Percentiles rank a stretch among this genome's conserved stretches.
Conservation (phyloP, 1,140 invertebrate species). For the Bradynema listronoti region DNA sequence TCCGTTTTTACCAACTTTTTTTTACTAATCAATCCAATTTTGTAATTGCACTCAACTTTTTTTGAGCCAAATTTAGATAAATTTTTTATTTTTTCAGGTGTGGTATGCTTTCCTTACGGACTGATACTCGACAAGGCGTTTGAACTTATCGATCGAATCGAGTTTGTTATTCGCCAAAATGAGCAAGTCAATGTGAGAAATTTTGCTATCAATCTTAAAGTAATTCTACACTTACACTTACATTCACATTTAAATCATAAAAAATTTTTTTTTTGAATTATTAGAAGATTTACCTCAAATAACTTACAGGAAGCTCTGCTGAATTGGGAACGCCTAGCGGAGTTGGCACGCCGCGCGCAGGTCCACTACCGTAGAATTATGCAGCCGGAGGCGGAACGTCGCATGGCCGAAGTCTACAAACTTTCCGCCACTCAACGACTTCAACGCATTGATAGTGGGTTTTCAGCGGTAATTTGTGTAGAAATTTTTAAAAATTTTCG, state of each 20-base stretch:
- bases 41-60: not conserved
- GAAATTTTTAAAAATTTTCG: too few relatives aligned
- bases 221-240: constrained; percentile 1
- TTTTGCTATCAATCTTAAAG: constrained; percentile 11
- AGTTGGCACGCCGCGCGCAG: constrained; percentile 44
- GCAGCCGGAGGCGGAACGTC: constrained; percentile 52
- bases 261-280: too few relatives aligned
- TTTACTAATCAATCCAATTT: too few relatives aligned
- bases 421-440: constrained; percentile 53
- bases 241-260: not conserved
- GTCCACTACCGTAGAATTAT: constrained; percentile 45
- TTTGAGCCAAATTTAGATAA: too few relatives aligned
- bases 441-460: constrained; percentile 48
- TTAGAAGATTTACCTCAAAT: not conserved
- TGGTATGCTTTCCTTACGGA: constrained; percentile 57
- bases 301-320: constrained; percentile 19
- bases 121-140: constrained; percentile 48
- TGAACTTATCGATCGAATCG: constrained; percentile 38
- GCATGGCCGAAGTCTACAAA: constrained; percentile 53
- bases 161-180: constrained; percentile 30
- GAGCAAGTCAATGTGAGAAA: constrained; percentile 38
- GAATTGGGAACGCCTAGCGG: constrained; percentile 43
- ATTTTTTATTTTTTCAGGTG: constrained; percentile 35
- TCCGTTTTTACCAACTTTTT: too few relatives aligned
- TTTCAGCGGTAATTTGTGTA: too few relatives aligned